Percentiles rank a stretch among this genome's conserved stretches.
Evolutionary conservation across 2,888 invertebrate species (phyloP).

Genomic region (Alloplasta piceator): DNA sequence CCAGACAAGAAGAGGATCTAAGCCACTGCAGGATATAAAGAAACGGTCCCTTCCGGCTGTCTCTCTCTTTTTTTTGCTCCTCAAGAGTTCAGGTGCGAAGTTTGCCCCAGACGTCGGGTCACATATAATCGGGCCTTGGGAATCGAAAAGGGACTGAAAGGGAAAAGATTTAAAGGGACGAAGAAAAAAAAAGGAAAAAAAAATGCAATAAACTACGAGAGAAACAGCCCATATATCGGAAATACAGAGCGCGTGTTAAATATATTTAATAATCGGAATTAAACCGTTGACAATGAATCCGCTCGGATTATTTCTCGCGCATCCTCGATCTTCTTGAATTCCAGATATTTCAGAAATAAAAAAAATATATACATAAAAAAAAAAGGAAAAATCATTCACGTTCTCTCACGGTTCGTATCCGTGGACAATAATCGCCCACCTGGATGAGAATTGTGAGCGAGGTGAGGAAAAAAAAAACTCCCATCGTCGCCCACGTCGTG

Average conservation of each 20-base stretch:
- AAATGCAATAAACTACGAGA: slow-evolving; percentile 33
- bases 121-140: slow-evolving; percentile 53
- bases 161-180: slow-evolving; percentile 41
- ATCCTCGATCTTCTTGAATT: slow-evolving; percentile 40
- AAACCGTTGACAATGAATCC: slow-evolving; percentile 40
- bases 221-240: too few species aligned
- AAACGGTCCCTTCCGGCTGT: slow-evolving; percentile 65
- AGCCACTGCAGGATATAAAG: slow-evolving; percentile 66
- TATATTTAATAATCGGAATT: slow-evolving; percentile 52
- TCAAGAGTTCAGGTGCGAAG: slow-evolving; percentile 65
- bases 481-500: slow-evolving; percentile 38
- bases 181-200: slow-evolving; percentile 18
- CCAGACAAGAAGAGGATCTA: slow-evolving; percentile 54
- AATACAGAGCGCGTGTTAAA: background rate
- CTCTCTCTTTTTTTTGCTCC: slow-evolving; percentile 1
- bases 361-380: slow-evolving; percentile 33
- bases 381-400: too few species aligned
- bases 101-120: slow-evolving; percentile 40
- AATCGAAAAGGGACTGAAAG: slow-evolving; percentile 39
- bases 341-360: slow-evolving; percentile 40
- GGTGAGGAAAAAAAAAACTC: slow-evolving; percentile 2
- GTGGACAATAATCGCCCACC: slow-evolving; percentile 30
- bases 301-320: slow-evolving; percentile 49
- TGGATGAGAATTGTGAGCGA: slow-evolving; percentile 35
- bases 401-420: slow-evolving; percentile 32